Evolutionary conservation across 2,797 vertebrate species (phyloP), one percentile per base, ranked within the genome.

Genomic region (Micropoecilia bifurca): DNA sequence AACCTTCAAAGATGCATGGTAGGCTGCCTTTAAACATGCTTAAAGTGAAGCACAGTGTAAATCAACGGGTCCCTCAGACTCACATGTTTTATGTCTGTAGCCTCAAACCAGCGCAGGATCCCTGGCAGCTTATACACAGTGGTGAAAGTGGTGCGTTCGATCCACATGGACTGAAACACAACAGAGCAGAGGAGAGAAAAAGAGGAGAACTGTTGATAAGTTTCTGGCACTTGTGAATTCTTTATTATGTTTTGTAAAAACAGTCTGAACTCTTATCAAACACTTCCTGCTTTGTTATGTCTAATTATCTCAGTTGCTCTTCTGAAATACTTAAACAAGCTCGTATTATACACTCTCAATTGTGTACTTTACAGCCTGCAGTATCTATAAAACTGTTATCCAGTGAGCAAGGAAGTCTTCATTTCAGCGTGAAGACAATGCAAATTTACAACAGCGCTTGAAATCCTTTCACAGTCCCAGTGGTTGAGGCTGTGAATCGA

Each of bases 81-180:
- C 73, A 92, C 93, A 85, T 93, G 92, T 72, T 96, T 97, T 88
- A 95, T 95, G 79, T 96, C 95, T 12, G 94, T 92, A 20, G 97
- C 97, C 85, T 99, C 99, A 79, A 99, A 99, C 99, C 99, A 99
- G 82, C 98, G 97, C 84, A 99, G 95, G 91, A 99, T 99, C 46
- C 98, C 99, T 0, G 99, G 99, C 1, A 99, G 96, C 87, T 98
- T 99, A 88, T 99, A 99, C 0, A 97, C 97, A 0, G 97, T 99
- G 80, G 95, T 81, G 90, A 98, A 99, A 5, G 99, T 99, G 12
- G 98, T 98, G 43, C 98, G 97, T 83, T 99, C 98, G 59, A 99
- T 99, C 98, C 99, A 99, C 98, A 99, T 99, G 0, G 98, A 99
- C 99, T 99, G 30, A 75, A 76, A 25, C 13, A 47, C 22, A 83